phyloP scores from a whole-genome alignment of 92 coral and sea anemone genomes.

The Porites cylindrica region DNA sequence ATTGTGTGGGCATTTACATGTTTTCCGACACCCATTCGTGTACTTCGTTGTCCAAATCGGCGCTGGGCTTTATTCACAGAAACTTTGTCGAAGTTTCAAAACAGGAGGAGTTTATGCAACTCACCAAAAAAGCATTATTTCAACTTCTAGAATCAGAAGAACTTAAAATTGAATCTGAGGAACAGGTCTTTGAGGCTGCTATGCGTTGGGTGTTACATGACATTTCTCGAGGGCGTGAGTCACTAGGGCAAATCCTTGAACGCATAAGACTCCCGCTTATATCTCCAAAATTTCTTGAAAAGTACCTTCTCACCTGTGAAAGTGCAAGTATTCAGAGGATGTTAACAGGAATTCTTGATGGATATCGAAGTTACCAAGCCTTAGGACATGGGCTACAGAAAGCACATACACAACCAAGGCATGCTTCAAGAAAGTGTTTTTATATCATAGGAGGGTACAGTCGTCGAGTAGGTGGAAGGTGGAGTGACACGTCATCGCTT shows the following conservation, averaged over 20 bases:
- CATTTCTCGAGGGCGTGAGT: conserved; percentile 68
- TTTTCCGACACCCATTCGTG: conserved; percentile 90
- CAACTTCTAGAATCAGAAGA: conserved; percentile 84
- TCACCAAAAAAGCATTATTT: conserved; percentile 61
- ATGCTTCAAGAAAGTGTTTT: conserved; percentile 88
- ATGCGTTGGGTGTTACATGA: conserved; percentile 85
- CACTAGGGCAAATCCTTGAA: conserved; percentile 82
- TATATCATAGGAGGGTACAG: conserved; percentile 92
- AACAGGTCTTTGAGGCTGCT: conserved; percentile 88
- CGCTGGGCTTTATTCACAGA: conserved; percentile 79
- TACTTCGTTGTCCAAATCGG: conserved; percentile 61
- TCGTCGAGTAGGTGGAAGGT: conserved; percentile 79
- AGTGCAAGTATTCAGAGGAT: conserved; percentile 85
- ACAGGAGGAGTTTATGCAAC: conserved; percentile 82
- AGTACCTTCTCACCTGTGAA: conserved; percentile 65
- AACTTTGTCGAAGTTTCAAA: conserved; percentile 79
- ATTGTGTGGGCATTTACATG: conserved; percentile 83
- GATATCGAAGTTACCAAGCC: conserved; percentile 80
- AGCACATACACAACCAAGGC: conserved; percentile 70
- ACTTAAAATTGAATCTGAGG: conserved; percentile 86
- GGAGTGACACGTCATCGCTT: conserved; percentile 89
- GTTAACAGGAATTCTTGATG: conserved; percentile 70
- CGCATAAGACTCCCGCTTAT: conserved; percentile 85
- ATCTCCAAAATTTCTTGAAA: conserved; percentile 76
- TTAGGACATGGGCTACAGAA: conserved; percentile 58